Percentiles rank a stretch among this genome's conserved stretches.
Conservation (phyloP, 2,797 vertebrate genomes). For the Borostomias antarcticus region DNA sequence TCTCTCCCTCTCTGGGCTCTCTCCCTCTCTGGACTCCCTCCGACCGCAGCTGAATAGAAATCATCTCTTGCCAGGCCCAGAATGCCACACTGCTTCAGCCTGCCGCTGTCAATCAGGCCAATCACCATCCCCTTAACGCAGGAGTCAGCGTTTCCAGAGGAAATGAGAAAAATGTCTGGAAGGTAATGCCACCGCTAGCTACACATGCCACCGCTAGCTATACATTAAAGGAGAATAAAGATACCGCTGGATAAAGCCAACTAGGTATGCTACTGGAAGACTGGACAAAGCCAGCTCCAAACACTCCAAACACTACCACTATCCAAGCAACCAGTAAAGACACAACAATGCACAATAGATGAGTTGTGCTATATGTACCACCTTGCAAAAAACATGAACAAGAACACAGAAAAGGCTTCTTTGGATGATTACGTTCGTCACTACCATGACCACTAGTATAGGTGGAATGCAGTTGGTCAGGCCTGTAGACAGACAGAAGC, state of each 20-base stretch:
- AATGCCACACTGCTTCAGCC: slow-evolving; percentile 18
- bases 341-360: too few relatives aligned
- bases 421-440: slow-evolving; percentile 14
- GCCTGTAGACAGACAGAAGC: slow-evolving; percentile 69
- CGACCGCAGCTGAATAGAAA: slow-evolving; percentile 20
- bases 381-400: too few relatives aligned
- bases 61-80: slow-evolving; percentile 20
- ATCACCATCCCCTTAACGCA: slow-evolving; percentile 10
- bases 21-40: too few relatives aligned
- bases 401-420: slow-evolving; percentile 9
- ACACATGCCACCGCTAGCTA: too few relatives aligned
- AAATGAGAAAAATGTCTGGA: slow-evolving; percentile 8
- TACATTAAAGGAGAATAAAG: too few relatives aligned
- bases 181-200: too few relatives aligned
- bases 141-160: slow-evolving; percentile 13
- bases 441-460: slow-evolving; percentile 77
- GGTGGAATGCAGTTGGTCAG: slow-evolving; percentile 81
- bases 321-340: too few relatives aligned
- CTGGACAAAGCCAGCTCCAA: neutral
- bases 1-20: too few relatives aligned
- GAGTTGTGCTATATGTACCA: too few relatives aligned
- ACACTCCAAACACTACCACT: neutral
- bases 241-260: too few relatives aligned
- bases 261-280: neutral
- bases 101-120: slow-evolving; percentile 19